Base-by-base conservation (phyloP, 2,888 invertebrate species). In the Clostera curtula region DNA sequence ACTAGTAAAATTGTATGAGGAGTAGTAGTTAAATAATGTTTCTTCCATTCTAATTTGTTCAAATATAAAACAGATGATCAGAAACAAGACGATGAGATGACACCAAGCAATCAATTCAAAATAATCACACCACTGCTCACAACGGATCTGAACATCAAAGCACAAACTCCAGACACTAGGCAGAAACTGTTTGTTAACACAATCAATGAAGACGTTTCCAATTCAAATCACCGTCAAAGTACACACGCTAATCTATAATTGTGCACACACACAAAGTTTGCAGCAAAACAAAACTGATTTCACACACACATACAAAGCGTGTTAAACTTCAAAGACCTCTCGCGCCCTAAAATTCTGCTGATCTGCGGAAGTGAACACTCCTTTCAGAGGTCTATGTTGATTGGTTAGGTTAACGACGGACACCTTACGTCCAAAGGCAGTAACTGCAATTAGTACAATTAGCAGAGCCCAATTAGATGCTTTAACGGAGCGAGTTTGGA, bases 391-490 rank as follows among this genome's bases (percentile, higher is more conserved):
- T 49, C 49, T 43, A 40, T 34, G 38, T 51, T 27, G 13, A 41
- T 16, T 46, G 45, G 50, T 24, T 31, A 12, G 30, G 27, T 25
- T 39, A 36, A 31, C 29, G 24, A 30, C 60, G 67, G 67, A 66
- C 69, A 72, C 70, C 74, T 74, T 68, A 57, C 67, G 72, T 72
- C 70, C 67, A 71, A 77, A 68, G 62, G 66, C 56, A 59, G 66
- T 56, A 49, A 53, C 57, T 59, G 72, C 70, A 74, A 75, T 75
- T 71, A 75, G 67, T 55, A 72, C 70, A 74, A 75, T 76, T 75
- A 76, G 70, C 56, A 56, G 60, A 65, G 68, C 66, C 72, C 74
- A 76, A 77, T 77, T 76, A 77, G 74, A 56, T 72, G 71, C 67
- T 70, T 69, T 76, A 76, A 74, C 74, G 76, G 76, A 75, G 71